Evolutionary conservation across 2,888 invertebrate genomes (phyloP), one percentile per base, ranked within the genome.

Genomic region (Entomobrya multifasciata): DNA sequence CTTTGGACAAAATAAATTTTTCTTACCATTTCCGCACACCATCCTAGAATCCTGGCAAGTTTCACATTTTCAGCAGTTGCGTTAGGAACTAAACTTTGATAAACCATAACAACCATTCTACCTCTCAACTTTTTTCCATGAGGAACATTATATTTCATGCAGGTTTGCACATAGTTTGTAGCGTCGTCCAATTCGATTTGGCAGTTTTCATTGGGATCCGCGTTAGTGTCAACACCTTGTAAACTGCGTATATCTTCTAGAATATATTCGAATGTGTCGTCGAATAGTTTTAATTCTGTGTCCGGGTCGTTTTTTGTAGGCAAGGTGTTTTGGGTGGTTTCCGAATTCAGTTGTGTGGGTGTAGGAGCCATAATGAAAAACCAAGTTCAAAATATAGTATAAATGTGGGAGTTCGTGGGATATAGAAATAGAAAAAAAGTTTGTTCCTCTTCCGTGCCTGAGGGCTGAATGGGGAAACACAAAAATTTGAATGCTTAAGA

Each of bases 41-140:
- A 88, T 20, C 94, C 94, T 17, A 94, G 91, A 55, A 94, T 91
- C 20, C 93, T 91, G 1, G 93, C 93, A 47, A 92, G 88, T n/a
- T 92, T 90, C 11, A 93, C 83, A 72, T 93, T 92, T 17, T 92
- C 92, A 2, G 92, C 92, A 4, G 92, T 91, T 1, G 92, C 88
- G 20, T 92, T 88, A 0, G 86, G 81, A 0, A 88, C 88, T 4
- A 91, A 41, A 41, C 83, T 52, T n/a, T 88, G 81, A 78, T 89
- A 91, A 0, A 91, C 89, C 67, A 88, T 79, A 3, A 90, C 89
- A 0, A 91, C 89, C 5, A 90, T 90, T 65, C 91, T 80, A 0
- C 91, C 91, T 65, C 88, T 88, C 27, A 72, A 25, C 22, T 81
- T 85, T 25, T 88, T 88, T 17, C 88, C 88, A 52, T 78, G 72